phyloP scores from a whole-genome alignment of 2,113 vertebrate species.

The Neoarius graeffei region DNA sequence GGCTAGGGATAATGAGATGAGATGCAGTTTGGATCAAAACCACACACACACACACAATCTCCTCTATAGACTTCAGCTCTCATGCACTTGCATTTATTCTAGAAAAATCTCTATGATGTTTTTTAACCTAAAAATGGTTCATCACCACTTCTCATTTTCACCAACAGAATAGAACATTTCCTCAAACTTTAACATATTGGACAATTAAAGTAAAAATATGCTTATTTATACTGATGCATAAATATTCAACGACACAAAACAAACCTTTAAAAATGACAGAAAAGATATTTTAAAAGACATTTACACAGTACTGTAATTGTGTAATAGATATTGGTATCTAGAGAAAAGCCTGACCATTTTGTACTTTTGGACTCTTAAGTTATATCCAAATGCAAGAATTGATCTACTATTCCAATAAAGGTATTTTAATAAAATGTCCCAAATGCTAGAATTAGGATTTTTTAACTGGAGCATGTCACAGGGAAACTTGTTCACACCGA shows the following conservation, averaged over 20 bases:
- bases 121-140: background rate
- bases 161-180: background rate
- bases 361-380: too few species aligned
- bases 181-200: background rate
- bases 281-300: background rate
- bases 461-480: too few species aligned
- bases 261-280: background rate
- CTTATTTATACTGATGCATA: too few species aligned
- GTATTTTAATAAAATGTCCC: too few species aligned
- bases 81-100: background rate
- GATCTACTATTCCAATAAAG: too few species aligned
- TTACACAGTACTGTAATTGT: background rate
- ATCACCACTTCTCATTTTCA: background rate
- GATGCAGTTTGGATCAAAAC: background rate
- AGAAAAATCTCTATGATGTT: background rate
- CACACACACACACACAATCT: background rate
- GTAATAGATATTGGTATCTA: background rate
- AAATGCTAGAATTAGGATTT: too few species aligned
- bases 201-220: background rate
- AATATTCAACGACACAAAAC: background rate
- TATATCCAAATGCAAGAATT: too few species aligned
- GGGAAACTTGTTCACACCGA: too few species aligned
- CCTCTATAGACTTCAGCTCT: background rate
- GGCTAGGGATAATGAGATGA: too few species aligned
- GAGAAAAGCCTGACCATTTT: too few species aligned